Evolutionary conservation across 2,888 invertebrate species (phyloP), one percentile per base, ranked within the genome.

Genomic region (Tenthredo distinguenda): DNA sequence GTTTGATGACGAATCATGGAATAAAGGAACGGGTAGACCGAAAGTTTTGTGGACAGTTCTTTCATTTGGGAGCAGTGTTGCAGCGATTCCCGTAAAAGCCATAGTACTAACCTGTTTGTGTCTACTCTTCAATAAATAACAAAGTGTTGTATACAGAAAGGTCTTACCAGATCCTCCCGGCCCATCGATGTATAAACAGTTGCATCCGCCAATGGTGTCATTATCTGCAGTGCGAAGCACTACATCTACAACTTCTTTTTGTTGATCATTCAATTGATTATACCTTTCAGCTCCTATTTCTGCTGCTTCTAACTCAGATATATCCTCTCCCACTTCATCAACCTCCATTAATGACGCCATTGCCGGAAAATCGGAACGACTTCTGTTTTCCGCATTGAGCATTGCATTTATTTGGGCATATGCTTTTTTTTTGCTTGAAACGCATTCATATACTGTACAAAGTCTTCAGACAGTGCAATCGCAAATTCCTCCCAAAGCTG

Each of bases 321-420:
- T 58, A 58, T 58, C 21, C 58, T 58, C 58, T 58, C 21, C 58
- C 9, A 58, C 7, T n/a, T 7, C 58, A 58, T 58, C 58, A 58
- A 58, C n/a, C 6, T 58, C 58, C 58, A 58, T 5, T 21, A 58
- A 58, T 58, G 4, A n/a, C 58, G n/a, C 58, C 58, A 21, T 58
- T 58, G 21, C 58, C 58, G 4, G 58, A 58, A 58, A 58, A 58
- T 58, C 58, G n/a, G 58, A 5, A 58, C 21, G 58, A 58, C 58
- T 58, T 58, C 58, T 58, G n/a, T 58, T 58, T 58, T 58, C 58
- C 21, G 58, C 58, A 58, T 58, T 58, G 58, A 58, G 58, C 58
- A 58, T 58, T 58, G 58, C 58, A 58, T 58, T 58, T 58, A 58
- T 58, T 58, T 58, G 58, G 58, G 58, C 58, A 58, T 58, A 58